Evolutionary conservation across 2,888 invertebrate species (phyloP).

Genomic region (Parnassius orleans): DNA sequence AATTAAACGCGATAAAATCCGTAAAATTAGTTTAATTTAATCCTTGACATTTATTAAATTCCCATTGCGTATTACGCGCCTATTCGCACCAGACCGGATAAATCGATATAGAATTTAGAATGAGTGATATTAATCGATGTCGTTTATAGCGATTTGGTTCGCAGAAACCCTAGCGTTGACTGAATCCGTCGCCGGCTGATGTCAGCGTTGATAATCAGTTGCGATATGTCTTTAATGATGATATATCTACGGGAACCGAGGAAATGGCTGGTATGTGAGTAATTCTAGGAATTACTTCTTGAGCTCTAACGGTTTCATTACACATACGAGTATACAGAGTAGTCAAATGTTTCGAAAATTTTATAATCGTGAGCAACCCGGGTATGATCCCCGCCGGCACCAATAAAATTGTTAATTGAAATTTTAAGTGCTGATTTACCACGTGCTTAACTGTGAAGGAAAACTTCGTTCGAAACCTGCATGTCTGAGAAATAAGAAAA

Average conservation of each 20-base stretch:
- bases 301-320: no score
- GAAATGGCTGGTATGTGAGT: background rate
- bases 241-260: slow-evolving; percentile 2
- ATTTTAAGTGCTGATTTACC: no score
- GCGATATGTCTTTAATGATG: slow-evolving; percentile 20
- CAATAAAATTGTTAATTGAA: no score
- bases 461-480: no score
- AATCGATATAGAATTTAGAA: slow-evolving; percentile 39
- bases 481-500: no score
- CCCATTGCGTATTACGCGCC: background rate
- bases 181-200: slow-evolving; percentile 14
- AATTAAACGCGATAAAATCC: no score
- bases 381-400: no score
- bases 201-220: slow-evolving; percentile 17
- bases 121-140: slow-evolving; percentile 56
- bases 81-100: slow-evolving; percentile 36
- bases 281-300: no score
- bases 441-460: no score
- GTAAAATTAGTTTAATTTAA: background rate
- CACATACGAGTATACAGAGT: no score
- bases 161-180: slow-evolving; percentile 35
- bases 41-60: slow-evolving; percentile 7
- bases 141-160: slow-evolving; percentile 57
- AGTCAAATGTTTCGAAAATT: no score
- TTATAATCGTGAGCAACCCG: no score